phyloP scores from a whole-genome alignment of 2,888 invertebrate species.

The Thereva unica region DNA sequence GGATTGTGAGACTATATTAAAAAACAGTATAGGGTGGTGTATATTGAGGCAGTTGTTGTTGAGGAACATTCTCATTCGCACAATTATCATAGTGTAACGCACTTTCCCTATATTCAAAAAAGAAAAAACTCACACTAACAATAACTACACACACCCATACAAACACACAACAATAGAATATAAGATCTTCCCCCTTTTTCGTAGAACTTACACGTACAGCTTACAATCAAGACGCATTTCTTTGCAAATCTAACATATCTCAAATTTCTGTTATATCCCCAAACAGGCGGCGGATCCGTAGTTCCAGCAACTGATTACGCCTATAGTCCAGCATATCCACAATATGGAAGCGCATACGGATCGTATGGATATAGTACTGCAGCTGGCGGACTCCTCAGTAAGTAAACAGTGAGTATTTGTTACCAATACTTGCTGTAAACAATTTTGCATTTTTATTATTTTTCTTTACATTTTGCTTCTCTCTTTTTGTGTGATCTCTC shows the following conservation, averaged over 20 bases:
- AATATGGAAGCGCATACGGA: conserved; percentile 60
- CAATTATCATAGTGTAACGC: too few species aligned
- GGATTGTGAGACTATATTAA: not conserved
- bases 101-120: too few species aligned
- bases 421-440: conserved; percentile 48
- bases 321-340: conserved; percentile 71
- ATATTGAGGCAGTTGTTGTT: too few species aligned
- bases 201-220: too few species aligned
- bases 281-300: conserved; percentile 65
- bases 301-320: conserved; percentile 70
- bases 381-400: conserved; percentile 70
- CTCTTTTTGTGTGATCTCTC: too few species aligned
- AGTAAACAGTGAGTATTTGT: conserved; percentile 54
- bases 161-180: too few species aligned
- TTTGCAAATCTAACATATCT: conserved; percentile 9
- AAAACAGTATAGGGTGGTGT: too few species aligned
- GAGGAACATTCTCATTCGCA: too few species aligned
- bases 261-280: conserved; percentile 23
- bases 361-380: conserved; percentile 69
- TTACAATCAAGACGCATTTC: too few species aligned
- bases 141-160: too few species aligned
- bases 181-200: conserved; percentile 3
- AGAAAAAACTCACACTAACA: too few species aligned
- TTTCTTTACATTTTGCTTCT: too few species aligned
- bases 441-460: not conserved